These are phyloP conservation scores for Clistopyga incitator DNA, from an alignment of 2,888 invertebrate genomes.

Conservation along the genomic window DNA sequence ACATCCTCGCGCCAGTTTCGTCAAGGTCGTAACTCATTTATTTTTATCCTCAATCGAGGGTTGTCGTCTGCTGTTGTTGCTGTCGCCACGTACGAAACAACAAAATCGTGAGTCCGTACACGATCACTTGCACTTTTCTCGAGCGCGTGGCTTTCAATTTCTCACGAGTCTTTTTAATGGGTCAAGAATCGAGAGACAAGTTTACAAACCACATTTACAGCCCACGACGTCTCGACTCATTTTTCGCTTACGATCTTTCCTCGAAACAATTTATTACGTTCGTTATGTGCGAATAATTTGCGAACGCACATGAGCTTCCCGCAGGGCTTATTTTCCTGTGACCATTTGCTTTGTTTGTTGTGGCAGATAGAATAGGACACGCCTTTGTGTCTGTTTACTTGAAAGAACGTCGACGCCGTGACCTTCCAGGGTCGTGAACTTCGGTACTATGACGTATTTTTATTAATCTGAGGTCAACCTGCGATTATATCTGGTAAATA, in stretches of 20 bases:
- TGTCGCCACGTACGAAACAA: neutral
- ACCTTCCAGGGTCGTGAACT: neutral
- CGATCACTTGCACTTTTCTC: neutral
- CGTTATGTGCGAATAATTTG: neutral
- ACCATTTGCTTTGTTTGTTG: neutral
- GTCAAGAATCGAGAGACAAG: neutral
- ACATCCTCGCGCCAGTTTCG: slow-evolving; percentile 3
- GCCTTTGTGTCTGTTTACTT: neutral
- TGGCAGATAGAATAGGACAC: neutral
- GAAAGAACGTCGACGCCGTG: neutral
- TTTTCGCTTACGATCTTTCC: slow-evolving; percentile 5
- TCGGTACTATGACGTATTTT: neutral
- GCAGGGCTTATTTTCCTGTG: neutral
- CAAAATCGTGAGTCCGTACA: neutral
- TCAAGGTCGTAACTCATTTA: slow-evolving; percentile 35
- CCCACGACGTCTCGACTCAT: neutral
- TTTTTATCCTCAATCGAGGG: slow-evolving; percentile 38
- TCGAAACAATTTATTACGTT: neutral
- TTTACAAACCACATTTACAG: neutral
- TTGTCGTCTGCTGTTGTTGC: neutral
- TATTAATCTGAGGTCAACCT: neutral
- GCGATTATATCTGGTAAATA: neutral
- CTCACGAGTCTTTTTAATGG: neutral
- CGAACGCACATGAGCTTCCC: neutral
- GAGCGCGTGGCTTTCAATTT: neutral